Conservation (phyloP, 2,888 invertebrate species). For the Sipha maydis region DNA sequence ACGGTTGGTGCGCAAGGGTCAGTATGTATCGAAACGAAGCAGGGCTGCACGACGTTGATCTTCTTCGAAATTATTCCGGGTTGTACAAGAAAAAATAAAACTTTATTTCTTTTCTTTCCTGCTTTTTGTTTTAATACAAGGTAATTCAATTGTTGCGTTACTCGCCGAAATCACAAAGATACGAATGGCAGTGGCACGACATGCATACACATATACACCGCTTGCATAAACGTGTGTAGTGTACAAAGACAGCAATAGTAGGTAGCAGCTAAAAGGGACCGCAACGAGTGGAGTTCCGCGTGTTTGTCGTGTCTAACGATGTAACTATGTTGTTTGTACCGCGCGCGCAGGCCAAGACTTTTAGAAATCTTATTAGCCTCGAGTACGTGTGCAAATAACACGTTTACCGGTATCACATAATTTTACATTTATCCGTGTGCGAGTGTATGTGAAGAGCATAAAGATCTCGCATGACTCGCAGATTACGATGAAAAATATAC, state of each 20-base stretch:
- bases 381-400: background rate
- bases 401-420: too few species aligned
- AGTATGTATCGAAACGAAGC: background rate
- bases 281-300: background rate
- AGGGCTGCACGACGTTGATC: background rate
- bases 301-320: background rate
- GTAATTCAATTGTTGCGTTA: background rate
- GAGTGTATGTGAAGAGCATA: too few species aligned
- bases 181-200: background rate
- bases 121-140: background rate
- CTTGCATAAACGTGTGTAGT: background rate
- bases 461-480: too few species aligned
- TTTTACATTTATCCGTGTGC: too few species aligned
- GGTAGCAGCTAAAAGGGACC: background rate
- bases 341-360: background rate
- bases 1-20: background rate
- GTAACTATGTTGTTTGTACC: background rate
- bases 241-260: background rate
- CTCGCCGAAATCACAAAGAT: background rate
- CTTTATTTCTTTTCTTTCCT: background rate
- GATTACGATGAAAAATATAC: too few species aligned
- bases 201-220: background rate
- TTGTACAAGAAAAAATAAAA: background rate
- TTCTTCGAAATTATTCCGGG: background rate
- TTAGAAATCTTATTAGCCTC: background rate